Conservation (phyloP, 2,113 vertebrate species). For the Ondatra zibethicus region DNA sequence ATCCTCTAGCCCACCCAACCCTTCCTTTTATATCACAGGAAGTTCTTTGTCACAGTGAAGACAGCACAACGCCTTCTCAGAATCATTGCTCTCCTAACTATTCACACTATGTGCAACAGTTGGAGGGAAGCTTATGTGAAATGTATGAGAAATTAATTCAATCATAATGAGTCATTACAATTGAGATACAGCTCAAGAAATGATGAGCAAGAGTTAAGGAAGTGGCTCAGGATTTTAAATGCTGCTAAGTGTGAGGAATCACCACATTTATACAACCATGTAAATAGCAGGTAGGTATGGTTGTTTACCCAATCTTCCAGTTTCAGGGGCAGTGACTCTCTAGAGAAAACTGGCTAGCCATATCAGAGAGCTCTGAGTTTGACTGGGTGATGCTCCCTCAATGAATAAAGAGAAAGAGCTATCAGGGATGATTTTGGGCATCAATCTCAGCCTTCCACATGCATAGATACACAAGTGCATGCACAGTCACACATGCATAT, state of each 20-base stretch:
- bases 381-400: not conserved
- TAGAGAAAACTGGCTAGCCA: not conserved
- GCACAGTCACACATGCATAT: too few relatives aligned
- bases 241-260: too few relatives aligned
- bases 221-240: not conserved
- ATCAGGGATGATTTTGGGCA: too few relatives aligned
- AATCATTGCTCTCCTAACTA: slow-evolving; percentile 5
- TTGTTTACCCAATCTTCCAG: not conserved
- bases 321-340: not conserved
- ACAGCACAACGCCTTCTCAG: not conserved
- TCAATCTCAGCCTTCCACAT: not conserved
- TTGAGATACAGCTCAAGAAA: not conserved
- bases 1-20: not conserved
- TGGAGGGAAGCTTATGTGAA: not conserved
- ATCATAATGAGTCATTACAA: not conserved
- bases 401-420: not conserved
- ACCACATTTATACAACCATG: not conserved
- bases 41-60: not conserved
- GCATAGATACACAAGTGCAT: too few relatives aligned
- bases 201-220: not conserved
- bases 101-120: not conserved
- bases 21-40: not conserved
- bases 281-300: too few relatives aligned
- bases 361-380: not conserved
- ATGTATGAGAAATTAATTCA: not conserved